Percentiles rank a stretch among this genome's conserved stretches.
These are phyloP conservation scores for Dinocampus coccinellae DNA, from an alignment of 2,888 invertebrate genomes.

Conservation along the genomic window DNA sequence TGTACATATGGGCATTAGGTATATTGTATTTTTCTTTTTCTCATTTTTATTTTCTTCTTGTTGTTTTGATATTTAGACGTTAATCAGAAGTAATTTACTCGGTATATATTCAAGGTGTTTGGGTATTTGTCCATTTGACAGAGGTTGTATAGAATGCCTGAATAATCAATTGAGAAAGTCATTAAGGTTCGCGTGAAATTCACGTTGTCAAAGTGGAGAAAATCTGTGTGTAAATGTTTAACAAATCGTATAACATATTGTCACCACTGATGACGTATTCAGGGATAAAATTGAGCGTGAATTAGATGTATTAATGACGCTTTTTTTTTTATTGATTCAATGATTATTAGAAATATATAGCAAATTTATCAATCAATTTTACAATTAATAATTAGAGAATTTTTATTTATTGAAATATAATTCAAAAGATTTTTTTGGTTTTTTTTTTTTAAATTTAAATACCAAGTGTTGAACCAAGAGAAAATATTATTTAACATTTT, in stretches of 20 bases:
- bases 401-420: too few relatives aligned
- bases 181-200: slow-evolving; percentile 24
- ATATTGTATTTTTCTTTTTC: not conserved
- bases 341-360: too few relatives aligned
- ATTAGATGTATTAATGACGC: slow-evolving; percentile 30
- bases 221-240: not conserved
- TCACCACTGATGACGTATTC: not conserved
- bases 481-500: not conserved
- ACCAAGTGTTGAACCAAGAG: too few relatives aligned
- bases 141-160: not conserved
- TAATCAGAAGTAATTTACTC: slow-evolving; percentile 17
- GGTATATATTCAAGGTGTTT: slow-evolving; percentile 1
- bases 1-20: not conserved
- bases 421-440: too few relatives aligned
- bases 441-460: too few relatives aligned
- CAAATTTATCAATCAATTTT: too few relatives aligned
- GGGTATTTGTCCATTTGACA: slow-evolving; percentile 26
- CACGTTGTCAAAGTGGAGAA: slow-evolving; percentile 14
- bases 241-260: not conserved
- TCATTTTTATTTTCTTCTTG: too few relatives aligned
- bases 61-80: not conserved
- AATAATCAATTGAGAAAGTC: slow-evolving; percentile 17
- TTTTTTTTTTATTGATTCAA: too few relatives aligned
- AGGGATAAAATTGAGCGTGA: slow-evolving; percentile 17
- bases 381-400: too few relatives aligned